Evolutionary conservation across 2,888 invertebrate species (phyloP).

Genomic region (Pollenia griseotomentosa): DNA sequence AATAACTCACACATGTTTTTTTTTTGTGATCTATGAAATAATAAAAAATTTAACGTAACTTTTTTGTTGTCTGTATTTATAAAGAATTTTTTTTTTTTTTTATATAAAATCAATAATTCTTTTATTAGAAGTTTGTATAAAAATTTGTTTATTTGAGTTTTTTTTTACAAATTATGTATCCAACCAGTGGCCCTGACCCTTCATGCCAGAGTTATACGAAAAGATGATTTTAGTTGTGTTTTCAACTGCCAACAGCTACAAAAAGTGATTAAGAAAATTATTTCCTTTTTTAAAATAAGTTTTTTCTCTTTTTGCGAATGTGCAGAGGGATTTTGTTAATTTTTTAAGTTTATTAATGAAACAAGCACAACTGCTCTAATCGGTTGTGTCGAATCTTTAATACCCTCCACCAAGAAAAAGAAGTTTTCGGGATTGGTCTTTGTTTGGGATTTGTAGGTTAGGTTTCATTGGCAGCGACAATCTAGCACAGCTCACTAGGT

Average conservation of each 20-base stretch:
- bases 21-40: neutral
- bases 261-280: slow-evolving; percentile 56
- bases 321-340: slow-evolving; percentile 16
- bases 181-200: slow-evolving; percentile 37
- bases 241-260: slow-evolving; percentile 36
- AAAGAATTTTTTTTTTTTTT: no score
- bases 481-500: no score
- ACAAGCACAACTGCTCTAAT: no score
- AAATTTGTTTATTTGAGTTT: neutral
- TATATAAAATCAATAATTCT: slow-evolving; percentile 40
- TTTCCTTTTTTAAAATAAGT: slow-evolving; percentile 44
- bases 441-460: no score
- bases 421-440: no score
- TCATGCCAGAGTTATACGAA: neutral
- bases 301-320: neutral
- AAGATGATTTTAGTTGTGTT: slow-evolving; percentile 14
- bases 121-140: neutral
- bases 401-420: no score
- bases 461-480: no score
- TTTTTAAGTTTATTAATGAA: neutral
- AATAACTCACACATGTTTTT: no score
- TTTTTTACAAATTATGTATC: neutral
- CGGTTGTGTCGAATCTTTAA: no score
- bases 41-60: neutral
- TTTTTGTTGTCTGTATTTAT: no score